A percentile compares a stretch with the other conserved stretches of the same genome.
phyloP scores from a whole-genome alignment of 2,113 vertebrate species.

The Aleadryas rufinucha region DNA sequence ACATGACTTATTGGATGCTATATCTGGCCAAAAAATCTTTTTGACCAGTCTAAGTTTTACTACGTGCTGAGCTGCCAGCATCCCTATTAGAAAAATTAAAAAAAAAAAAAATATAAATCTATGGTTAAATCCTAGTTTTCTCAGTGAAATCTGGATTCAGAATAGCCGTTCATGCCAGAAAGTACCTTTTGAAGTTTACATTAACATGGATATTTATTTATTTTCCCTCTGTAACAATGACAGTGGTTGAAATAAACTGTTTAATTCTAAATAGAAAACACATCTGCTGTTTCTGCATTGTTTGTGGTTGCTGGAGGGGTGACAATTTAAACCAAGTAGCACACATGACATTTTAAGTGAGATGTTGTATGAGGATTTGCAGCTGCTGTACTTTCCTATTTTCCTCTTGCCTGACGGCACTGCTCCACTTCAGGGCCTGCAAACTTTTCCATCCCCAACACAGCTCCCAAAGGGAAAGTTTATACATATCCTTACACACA shows the following conservation, averaged over 20 bases:
- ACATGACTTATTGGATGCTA: constrained; percentile 78
- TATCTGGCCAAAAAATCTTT: constrained; percentile 80
- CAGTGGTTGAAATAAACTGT: constrained; percentile 85
- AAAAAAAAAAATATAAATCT: constrained; percentile 11
- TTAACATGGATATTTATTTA: constrained; percentile 88
- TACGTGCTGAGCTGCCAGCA: constrained; percentile 72
- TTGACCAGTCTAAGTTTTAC: constrained; percentile 77
- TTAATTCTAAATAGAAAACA: constrained; percentile 86
- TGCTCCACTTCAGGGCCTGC: neutral
- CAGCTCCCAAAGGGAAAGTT: neutral
- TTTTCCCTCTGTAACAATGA: constrained; percentile 83
- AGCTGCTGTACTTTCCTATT: constrained; percentile 73
- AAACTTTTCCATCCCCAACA: neutral
- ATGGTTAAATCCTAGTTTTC: constrained; percentile 76
- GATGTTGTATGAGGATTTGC: constrained; percentile 84
- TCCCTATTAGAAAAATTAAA: constrained; percentile 43
- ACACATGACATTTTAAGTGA: constrained; percentile 84
- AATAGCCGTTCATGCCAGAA: constrained; percentile 73
- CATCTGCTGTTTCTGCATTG: constrained; percentile 89
- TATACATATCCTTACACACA: neutral
- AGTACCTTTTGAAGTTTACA: constrained; percentile 86
- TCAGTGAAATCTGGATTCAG: constrained; percentile 73
- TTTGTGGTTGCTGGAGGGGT: constrained; percentile 85
- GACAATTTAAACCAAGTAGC: constrained; percentile 86
- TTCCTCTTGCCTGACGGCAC: neutral